Percentiles rank a stretch among this genome's conserved stretches.
phyloP scores from a whole-genome alignment of 2,113 vertebrate genomes.

The Glaucidium brasilianum region DNA sequence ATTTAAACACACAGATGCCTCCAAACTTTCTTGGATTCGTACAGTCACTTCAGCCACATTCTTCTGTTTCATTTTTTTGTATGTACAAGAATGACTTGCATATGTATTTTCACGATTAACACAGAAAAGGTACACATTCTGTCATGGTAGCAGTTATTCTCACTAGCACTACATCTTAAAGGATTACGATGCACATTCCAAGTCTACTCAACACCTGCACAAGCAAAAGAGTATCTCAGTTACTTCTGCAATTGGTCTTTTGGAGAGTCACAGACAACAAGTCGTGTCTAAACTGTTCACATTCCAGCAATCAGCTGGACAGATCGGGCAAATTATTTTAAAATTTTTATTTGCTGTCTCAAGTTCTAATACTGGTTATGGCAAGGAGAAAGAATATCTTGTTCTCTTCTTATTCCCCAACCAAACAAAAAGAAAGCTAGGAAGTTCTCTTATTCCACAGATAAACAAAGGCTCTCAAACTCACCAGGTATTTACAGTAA shows the following conservation, averaged over 20 bases:
- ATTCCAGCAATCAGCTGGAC: background rate
- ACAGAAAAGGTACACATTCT: background rate
- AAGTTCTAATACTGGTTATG: background rate
- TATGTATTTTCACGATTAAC: background rate
- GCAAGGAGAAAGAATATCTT: background rate
- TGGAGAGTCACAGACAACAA: background rate
- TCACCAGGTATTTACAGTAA: background rate
- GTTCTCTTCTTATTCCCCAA: background rate
- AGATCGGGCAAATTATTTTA: background rate
- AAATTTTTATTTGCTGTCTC: background rate
- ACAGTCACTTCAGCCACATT: background rate
- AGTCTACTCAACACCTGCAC: background rate
- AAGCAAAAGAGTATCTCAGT: background rate
- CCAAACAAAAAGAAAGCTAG: background rate
- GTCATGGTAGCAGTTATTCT: background rate
- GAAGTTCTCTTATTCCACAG: background rate
- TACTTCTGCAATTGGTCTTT: background rate
- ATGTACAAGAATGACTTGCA: background rate
- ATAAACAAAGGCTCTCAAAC: background rate
- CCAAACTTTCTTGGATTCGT: background rate
- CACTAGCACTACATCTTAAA: background rate
- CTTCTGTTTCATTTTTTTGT: background rate
- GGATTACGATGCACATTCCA: background rate
- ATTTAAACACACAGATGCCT: background rate
- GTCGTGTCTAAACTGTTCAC: background rate